These are phyloP conservation scores for Macrosiphum euphorbiae DNA, from an alignment of 2,888 invertebrate genomes.

Conservation along the genomic window DNA sequence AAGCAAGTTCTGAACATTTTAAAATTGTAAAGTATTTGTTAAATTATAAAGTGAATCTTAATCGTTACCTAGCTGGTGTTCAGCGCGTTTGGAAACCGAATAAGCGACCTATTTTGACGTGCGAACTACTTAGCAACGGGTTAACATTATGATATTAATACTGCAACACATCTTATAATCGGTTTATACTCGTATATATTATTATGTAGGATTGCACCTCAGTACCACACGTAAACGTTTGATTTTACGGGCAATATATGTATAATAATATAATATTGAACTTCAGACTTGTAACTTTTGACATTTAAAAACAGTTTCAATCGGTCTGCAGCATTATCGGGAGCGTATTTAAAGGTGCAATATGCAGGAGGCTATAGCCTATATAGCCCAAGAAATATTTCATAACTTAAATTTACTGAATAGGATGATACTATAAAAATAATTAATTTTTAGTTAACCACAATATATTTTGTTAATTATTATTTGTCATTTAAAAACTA, in stretches of 20 bases:
- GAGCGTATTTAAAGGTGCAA: too few species aligned
- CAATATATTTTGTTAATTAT: too few species aligned
- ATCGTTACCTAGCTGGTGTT: background rate
- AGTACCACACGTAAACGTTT: conserved; percentile 4
- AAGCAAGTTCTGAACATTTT: background rate
- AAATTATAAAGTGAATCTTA: background rate
- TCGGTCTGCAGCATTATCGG: background rate
- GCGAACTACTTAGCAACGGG: background rate
- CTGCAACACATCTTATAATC: background rate
- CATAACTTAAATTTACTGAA: too few species aligned
- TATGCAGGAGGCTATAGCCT: too few species aligned
- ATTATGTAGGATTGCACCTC: background rate
- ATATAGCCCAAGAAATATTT: too few species aligned
- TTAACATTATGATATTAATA: background rate
- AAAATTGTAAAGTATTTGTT: background rate
- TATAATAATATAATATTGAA: background rate
- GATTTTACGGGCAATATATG: conserved; percentile 26
- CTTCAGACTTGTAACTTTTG: conserved; percentile 29
- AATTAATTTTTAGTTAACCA: too few species aligned
- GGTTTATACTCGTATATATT: background rate
- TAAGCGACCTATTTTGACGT: background rate
- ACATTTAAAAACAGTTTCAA: conserved; percentile 52
- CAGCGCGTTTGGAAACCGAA: background rate
- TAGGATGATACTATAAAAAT: too few species aligned
- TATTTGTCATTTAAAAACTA: too few species aligned